Percentiles rank a stretch among this genome's conserved stretches.
phyloP scores from a whole-genome alignment of 2,797 vertebrate genomes.

The Pelodytes ibericus region DNA sequence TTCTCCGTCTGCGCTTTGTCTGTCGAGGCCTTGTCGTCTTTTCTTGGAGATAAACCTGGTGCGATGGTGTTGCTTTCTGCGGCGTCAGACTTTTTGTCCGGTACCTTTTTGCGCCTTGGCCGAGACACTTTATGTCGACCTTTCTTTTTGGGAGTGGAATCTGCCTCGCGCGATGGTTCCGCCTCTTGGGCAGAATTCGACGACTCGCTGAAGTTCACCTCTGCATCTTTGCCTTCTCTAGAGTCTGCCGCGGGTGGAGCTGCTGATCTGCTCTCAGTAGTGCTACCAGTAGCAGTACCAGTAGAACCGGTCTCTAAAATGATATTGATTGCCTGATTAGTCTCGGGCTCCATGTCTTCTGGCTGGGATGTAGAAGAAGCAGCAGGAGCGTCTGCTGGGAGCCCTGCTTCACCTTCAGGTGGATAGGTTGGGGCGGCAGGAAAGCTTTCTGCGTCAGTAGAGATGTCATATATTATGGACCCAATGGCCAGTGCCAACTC shows the following conservation, averaged over 20 bases:
- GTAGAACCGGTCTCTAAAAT: constrained; percentile 71
- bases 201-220: constrained; percentile 66
- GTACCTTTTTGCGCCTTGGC: constrained; percentile 80
- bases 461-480: constrained; percentile 92
- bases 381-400: constrained; percentile 70
- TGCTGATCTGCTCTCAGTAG: constrained; percentile 2
- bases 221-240: constrained; percentile 72
- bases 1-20: constrained; percentile 68
- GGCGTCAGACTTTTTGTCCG: constrained; percentile 78
- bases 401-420: constrained; percentile 66
- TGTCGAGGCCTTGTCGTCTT: constrained; percentile 26
- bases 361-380: constrained; percentile 67
- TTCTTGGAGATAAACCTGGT: too few relatives aligned
- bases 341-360: constrained; percentile 84
- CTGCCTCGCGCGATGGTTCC: constrained; percentile 62
- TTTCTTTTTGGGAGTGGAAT: constrained; percentile 77
- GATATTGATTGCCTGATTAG: constrained; percentile 79
- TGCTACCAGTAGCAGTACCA: too few relatives aligned
- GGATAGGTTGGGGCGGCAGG: constrained; percentile 83
- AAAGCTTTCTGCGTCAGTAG: constrained; percentile 85
- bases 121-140: constrained; percentile 80
- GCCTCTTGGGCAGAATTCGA: constrained; percentile 66
- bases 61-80: constrained; percentile 61
- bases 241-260: fast-evolving
- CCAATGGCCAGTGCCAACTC: constrained; percentile 97